A percentile compares a stretch with the other conserved stretches of the same genome.
phyloP scores from a whole-genome alignment of 2,888 invertebrate genomes.

The Congeria kusceri region DNA sequence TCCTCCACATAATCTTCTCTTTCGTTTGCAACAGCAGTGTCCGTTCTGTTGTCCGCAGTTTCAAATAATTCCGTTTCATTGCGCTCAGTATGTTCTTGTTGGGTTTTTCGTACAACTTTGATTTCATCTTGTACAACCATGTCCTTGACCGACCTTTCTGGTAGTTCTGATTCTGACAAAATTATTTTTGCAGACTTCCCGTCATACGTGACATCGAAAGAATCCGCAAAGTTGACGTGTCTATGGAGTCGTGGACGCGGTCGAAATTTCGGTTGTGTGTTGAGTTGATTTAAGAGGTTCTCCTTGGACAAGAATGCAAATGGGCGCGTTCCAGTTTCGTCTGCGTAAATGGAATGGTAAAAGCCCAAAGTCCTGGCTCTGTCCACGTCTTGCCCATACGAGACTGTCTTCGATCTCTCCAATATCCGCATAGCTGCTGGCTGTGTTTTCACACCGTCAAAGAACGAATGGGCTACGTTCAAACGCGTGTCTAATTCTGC shows the following conservation, averaged over 20 bases:
- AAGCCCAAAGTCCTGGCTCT: not conserved
- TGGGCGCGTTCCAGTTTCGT: not conserved
- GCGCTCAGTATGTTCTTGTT: too few relatives aligned
- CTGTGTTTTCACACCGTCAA: not conserved
- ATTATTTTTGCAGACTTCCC: conserved; percentile 1
- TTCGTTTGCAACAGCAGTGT: too few relatives aligned
- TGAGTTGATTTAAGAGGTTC: not conserved
- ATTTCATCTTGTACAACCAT: not conserved
- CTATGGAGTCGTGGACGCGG: not conserved
- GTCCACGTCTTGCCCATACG: not conserved
- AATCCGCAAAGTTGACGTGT: not conserved
- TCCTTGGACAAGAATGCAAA: not conserved
- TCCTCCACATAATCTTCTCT: too few relatives aligned
- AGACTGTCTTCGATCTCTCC: too few relatives aligned
- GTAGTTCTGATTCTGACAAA: not conserved
- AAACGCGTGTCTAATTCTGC: not conserved
- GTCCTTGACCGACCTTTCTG: not conserved
- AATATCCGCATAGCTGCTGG: not conserved
- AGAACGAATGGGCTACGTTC: not conserved
- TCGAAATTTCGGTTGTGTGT: not conserved
- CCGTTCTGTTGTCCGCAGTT: too few relatives aligned
- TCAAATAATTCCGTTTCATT: too few relatives aligned
- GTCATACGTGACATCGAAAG: not conserved
- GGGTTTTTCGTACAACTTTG: too few relatives aligned
- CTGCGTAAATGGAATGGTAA: not conserved